phyloP scores from a whole-genome alignment of 2,113 vertebrate species.

The Triplophysa dalaica region DNA sequence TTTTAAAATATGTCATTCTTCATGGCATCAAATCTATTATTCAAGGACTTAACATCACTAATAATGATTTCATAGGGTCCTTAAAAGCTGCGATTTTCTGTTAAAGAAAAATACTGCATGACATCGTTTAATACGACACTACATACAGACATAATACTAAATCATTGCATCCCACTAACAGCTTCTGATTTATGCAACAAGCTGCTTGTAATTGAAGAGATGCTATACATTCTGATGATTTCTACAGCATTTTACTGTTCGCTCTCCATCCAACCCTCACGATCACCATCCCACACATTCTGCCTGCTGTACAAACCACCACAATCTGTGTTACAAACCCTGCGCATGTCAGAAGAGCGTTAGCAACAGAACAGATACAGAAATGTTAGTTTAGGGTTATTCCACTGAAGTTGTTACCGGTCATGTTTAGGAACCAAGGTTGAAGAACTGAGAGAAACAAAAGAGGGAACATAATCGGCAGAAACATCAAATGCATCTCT shows the following conservation, averaged over 20 bases:
- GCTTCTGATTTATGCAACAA: constrained; percentile 57
- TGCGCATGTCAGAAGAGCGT: constrained; percentile 23
- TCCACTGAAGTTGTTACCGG: constrained; percentile 57
- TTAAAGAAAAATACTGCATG: not conserved
- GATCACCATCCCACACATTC: constrained; percentile 21
- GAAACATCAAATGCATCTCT: constrained; percentile 35
- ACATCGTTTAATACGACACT: not conserved
- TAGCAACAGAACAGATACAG: constrained; percentile 29
- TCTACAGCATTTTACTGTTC: constrained; percentile 22
- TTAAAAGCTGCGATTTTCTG: not conserved
- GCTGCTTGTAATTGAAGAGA: constrained; percentile 10
- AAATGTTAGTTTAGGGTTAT: constrained; percentile 34
- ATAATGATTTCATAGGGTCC: no score
- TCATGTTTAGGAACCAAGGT: constrained; percentile 64
- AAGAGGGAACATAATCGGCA: constrained; percentile 27
- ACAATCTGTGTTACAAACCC: constrained; percentile 34
- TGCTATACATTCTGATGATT: constrained; percentile 19
- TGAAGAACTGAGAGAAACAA: constrained; percentile 60
- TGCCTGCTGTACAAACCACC: constrained; percentile 54
- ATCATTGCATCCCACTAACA: constrained; percentile 9
- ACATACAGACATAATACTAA: constrained; percentile 10
- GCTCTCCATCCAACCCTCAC: constrained; percentile 6
- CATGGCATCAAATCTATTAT: no score
- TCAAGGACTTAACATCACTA: no score
- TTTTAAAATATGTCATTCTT: no score